Evolutionary conservation across 2,113 vertebrate species (phyloP).

Genomic region (Plectropomus leopardus): DNA sequence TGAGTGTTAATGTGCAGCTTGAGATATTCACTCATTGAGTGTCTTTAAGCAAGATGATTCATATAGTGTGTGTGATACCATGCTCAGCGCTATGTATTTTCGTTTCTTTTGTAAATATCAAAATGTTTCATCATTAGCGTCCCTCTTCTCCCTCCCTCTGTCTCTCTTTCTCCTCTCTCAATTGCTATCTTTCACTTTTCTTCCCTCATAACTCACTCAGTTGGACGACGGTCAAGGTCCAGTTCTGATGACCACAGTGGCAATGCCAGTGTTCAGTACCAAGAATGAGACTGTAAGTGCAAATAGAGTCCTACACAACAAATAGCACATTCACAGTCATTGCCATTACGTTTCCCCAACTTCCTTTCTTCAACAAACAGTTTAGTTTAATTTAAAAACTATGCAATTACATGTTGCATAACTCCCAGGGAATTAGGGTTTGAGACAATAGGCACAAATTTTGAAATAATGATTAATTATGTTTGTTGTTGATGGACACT

Average conservation of each 20-base stretch:
- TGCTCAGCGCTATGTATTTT: neutral
- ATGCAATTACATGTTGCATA: conserved; percentile 25
- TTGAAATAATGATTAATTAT: conserved; percentile 38
- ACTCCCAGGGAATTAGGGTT: conserved; percentile 26
- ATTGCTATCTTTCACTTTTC: conserved; percentile 40
- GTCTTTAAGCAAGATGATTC: conserved; percentile 42
- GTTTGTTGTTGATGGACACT: conserved; percentile 27
- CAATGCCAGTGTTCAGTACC: conserved; percentile 99
- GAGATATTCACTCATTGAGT: conserved; percentile 24
- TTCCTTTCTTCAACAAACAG: neutral
- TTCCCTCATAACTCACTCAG: conserved; percentile 81
- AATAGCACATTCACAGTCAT: neutral
- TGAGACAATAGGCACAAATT: conserved; percentile 39
- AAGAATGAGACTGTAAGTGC: conserved; percentile 98
- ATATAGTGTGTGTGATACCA: conserved; percentile 19
- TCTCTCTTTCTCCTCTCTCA: conserved; percentile 17
- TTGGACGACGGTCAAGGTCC: conserved; percentile 91
- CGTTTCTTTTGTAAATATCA: conserved; percentile 13
- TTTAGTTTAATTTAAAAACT: conserved; percentile 39
- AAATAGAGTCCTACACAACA: neutral
- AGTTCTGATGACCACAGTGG: conserved; percentile 98
- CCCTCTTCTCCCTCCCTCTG: conserved; percentile 2
- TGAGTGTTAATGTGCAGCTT: conserved; percentile 15
- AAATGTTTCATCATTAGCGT: conserved; percentile 48
- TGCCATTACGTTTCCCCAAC: neutral